Evolutionary conservation across 2,113 vertebrate species (phyloP), one percentile per base, ranked within the genome.

Genomic region (Xiphophorus couchianus): DNA sequence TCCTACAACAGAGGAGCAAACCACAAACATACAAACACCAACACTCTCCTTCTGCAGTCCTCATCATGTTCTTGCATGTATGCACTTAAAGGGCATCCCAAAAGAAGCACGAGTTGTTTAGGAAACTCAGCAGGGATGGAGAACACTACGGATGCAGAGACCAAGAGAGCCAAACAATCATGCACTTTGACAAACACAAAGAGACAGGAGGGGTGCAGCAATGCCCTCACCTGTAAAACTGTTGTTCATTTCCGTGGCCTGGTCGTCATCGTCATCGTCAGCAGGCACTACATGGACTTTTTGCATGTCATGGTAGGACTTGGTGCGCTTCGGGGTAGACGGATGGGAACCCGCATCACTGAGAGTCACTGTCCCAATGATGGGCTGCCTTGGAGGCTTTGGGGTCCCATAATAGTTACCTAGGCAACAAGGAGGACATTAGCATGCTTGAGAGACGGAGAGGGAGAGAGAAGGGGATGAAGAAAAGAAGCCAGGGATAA

Each of bases 371-470:
- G 97, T 97, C 96, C 97, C 97, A 92, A 95, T 94, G 96, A 95
- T 90, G 94, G 97, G 95, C 93, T 98, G 97, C 96, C 95, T 96
- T 74, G 96, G 97, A 93, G 97, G 97, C 93, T 98, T 98, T 94
- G 97, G 97, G 73, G 97, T 98, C 95, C 98, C 98, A 97, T 99
- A 98, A 96, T 98, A 99, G 97, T 98, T 99, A 96, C 98, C 98
- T 99, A 97, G 96, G 95, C 93, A 95, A 97, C 94, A 92, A 94
- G 94, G 92, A 94, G 91, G 82, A 95, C 93, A 97, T 97, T 96
- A 96, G 94, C 94, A 97, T 96, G 93, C 94, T 92, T 95, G 82
- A 89, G 81, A 81, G 77, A 82, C 70, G 67, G 66, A 71, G 85
- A 72, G 73, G 67, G 80, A 77, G 71, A 33, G 69, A 81, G 83